Evolutionary conservation across 2,797 vertebrate genomes (phyloP).

Genomic region (Labroides dimidiatus): DNA sequence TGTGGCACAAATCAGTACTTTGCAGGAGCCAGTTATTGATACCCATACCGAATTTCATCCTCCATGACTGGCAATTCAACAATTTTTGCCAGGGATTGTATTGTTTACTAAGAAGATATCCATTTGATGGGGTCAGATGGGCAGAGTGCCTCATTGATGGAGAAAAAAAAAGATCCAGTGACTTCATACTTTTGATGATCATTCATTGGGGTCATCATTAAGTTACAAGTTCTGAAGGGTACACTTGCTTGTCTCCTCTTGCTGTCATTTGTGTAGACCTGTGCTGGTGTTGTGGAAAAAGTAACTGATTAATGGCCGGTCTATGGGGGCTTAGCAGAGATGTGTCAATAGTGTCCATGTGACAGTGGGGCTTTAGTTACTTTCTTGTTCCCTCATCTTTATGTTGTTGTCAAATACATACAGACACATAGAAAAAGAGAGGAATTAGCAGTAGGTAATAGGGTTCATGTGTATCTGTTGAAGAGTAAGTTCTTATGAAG

Average conservation of each 20-base stretch:
- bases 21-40: too few relatives aligned
- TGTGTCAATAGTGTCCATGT: conserved; percentile 74
- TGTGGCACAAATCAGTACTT: too few relatives aligned
- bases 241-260: background rate
- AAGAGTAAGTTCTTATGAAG: conserved; percentile 30
- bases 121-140: background rate
- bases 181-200: background rate
- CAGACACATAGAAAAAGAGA: conserved; percentile 5
- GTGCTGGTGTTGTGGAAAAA: conserved; percentile 66
- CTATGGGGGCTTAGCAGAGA: conserved; percentile 66
- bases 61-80: too few relatives aligned
- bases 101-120: background rate
- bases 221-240: conserved; percentile 7
- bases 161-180: background rate
- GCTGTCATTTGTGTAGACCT: conserved; percentile 18
- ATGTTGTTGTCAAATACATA: conserved; percentile 3
- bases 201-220: conserved; percentile 6
- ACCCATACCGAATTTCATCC: too few relatives aligned
- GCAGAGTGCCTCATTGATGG: background rate
- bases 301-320: conserved; percentile 67
- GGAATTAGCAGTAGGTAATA: conserved; percentile 17
- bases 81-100: too few relatives aligned
- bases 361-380: conserved; percentile 57
- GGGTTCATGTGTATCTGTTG: conserved; percentile 26
- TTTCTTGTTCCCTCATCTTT: conserved; percentile 17